These are phyloP conservation scores for Uropsilus gracilis DNA, from an alignment of 2,113 vertebrate species.

Conservation along the genomic window DNA sequence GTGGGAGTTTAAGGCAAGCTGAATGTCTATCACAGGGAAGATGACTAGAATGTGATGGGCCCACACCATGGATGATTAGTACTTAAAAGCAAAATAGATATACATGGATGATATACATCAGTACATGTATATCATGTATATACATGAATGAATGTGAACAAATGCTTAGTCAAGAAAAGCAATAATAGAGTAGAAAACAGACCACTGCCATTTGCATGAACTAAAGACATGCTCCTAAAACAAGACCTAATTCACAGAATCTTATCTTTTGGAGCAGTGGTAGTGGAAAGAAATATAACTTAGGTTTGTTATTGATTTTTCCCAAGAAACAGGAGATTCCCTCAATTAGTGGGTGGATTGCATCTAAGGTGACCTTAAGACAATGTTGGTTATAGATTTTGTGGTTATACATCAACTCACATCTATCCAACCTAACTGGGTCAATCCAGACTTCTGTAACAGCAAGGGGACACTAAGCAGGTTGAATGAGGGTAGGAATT, in stretches of 20 bases:
- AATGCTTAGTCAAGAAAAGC: neutral
- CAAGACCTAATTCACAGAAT: neutral
- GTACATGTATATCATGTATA: no score
- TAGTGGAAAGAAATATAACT: neutral
- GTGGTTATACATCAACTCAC: neutral
- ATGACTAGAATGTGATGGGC: neutral
- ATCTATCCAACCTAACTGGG: neutral
- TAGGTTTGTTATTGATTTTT: neutral
- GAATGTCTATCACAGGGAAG: neutral
- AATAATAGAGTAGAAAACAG: neutral
- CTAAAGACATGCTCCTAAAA: neutral
- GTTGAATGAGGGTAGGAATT: neutral
- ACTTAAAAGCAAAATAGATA: neutral
- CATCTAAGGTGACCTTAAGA: neutral
- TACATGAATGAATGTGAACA: neutral
- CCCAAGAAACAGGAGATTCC: neutral
- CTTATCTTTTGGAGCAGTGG: neutral
- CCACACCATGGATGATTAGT: neutral
- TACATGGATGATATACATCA: no score
- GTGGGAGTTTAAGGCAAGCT: no score
- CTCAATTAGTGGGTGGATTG: no score
- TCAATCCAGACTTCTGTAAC: neutral
- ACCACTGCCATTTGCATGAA: neutral
- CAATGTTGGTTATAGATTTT: neutral
- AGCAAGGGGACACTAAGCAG: neutral